phyloP scores from a whole-genome alignment of 2,113 vertebrate genomes.

The Clinocottus analis region DNA sequence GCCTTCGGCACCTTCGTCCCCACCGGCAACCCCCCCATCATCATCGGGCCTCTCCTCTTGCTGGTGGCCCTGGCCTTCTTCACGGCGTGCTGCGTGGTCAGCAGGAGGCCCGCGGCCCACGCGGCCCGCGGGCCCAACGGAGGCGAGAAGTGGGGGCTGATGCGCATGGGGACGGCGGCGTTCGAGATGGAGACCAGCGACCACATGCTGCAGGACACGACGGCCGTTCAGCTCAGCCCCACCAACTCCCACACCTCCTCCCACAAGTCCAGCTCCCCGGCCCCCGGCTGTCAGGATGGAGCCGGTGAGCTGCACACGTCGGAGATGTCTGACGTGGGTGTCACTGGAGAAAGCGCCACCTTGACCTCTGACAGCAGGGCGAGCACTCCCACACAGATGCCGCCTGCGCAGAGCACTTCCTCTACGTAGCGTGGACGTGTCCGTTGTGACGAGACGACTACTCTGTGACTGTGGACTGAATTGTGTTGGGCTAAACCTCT shows the following conservation, averaged over 20 bases:
- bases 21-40: slow-evolving; percentile 88
- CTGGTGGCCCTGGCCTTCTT: slow-evolving; percentile 91
- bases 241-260: slow-evolving; percentile 89
- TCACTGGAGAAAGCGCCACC: slow-evolving; percentile 63
- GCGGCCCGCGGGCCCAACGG: slow-evolving; percentile 70
- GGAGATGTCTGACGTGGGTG: slow-evolving; percentile 6
- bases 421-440: slow-evolving; percentile 10
- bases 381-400: slow-evolving; percentile 8
- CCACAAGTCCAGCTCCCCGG: slow-evolving; percentile 50
- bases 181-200: slow-evolving; percentile 97
- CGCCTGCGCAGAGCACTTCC: slow-evolving; percentile 19
- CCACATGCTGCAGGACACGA: slow-evolving; percentile 94
- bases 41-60: slow-evolving; percentile 91
- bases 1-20: slow-evolving; percentile 90
- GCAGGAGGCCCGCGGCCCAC: slow-evolving; percentile 82
- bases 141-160: slow-evolving; percentile 82
- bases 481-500: slow-evolving; percentile 1
- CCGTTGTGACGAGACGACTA: not conserved
- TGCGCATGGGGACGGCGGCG: slow-evolving; percentile 84
- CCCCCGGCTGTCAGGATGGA: slow-evolving; percentile 28
- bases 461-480: not conserved
- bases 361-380: slow-evolving; percentile 33
- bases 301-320: slow-evolving; percentile 33
- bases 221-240: slow-evolving; percentile 92
- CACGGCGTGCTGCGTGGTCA: slow-evolving; percentile 89